phyloP scores from a whole-genome alignment of 2,797 vertebrate species.

The Psittacula echo region DNA sequence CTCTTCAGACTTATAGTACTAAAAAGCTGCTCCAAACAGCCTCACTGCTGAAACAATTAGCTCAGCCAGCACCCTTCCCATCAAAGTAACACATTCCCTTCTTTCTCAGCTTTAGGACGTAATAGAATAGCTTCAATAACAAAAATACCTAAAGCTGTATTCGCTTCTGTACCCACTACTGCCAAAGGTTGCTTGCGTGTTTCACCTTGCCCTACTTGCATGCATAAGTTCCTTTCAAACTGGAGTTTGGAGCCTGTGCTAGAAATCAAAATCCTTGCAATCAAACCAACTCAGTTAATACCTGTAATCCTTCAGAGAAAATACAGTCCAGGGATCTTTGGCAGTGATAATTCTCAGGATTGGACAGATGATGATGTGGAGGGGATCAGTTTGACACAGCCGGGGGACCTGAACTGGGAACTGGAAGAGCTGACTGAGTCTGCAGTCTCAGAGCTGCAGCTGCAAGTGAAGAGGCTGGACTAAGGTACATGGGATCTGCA shows the following conservation, averaged over 20 bases:
- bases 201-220: not conserved
- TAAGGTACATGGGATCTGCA: not conserved
- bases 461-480: not conserved
- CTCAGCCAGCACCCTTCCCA: slow-evolving; percentile 45
- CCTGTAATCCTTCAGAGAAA: not conserved
- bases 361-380: not conserved
- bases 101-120: slow-evolving; percentile 17
- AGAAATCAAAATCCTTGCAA: not conserved
- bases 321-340: not conserved
- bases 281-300: not conserved
- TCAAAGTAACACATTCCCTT: slow-evolving; percentile 37
- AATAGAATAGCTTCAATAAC: not conserved
- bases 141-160: not conserved
- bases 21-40: slow-evolving; percentile 26
- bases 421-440: not conserved
- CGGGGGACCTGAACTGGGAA: not conserved
- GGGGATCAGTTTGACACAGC: not conserved
- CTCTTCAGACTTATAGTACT: slow-evolving; percentile 58
- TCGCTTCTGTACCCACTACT: not conserved
- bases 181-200: not conserved
- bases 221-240: not conserved
- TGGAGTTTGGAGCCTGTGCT: not conserved
- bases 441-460: not conserved
- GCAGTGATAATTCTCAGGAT: not conserved
- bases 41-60: slow-evolving; percentile 56